phyloP scores from a whole-genome alignment of 2,113 vertebrate species.

The cat (Felis catus) region DNA sequence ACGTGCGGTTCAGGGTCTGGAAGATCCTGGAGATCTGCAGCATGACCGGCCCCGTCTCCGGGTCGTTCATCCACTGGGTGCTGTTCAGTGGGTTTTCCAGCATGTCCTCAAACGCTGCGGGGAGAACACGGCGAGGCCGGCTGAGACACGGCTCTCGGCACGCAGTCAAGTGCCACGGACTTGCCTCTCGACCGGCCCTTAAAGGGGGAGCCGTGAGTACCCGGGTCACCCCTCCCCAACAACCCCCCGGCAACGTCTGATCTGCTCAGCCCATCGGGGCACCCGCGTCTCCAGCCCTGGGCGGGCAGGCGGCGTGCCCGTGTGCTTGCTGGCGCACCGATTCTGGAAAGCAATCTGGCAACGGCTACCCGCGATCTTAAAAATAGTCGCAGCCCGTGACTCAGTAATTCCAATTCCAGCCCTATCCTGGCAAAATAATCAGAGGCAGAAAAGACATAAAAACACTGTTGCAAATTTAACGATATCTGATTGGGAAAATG shows the following conservation, averaged over 20 bases:
- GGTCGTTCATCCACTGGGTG: slow-evolving; percentile 99
- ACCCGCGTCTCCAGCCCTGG: fast-evolving
- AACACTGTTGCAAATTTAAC: not conserved
- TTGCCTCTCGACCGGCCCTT: not conserved
- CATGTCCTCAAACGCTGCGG: slow-evolving; percentile 97
- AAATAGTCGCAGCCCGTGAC: fast-evolving
- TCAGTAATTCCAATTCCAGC: not conserved
- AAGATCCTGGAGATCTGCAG: slow-evolving; percentile 99
- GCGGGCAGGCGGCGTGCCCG: fast-evolving
- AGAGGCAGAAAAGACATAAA: not conserved
- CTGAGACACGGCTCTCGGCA: not conserved
- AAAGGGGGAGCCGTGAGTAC: fast-evolving
- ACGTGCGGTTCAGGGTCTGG: slow-evolving; percentile 98
- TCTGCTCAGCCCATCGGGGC: too few species aligned
- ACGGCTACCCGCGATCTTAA: not conserved
- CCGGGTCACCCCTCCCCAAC: not conserved
- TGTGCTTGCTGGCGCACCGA: not conserved
- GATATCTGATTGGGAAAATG: fast-evolving
- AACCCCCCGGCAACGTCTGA: fast-evolving
- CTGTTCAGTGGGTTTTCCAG: slow-evolving; percentile 98
- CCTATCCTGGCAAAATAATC: not conserved
- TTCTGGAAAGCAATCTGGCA: not conserved
- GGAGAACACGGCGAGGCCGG: not conserved
- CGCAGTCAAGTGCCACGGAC: not conserved
- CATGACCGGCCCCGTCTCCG: slow-evolving; percentile 98